Percentiles rank a stretch among this genome's conserved stretches.
Conservation (phyloP, 2,797 vertebrate genomes). For the Smutsia gigantea region DNA sequence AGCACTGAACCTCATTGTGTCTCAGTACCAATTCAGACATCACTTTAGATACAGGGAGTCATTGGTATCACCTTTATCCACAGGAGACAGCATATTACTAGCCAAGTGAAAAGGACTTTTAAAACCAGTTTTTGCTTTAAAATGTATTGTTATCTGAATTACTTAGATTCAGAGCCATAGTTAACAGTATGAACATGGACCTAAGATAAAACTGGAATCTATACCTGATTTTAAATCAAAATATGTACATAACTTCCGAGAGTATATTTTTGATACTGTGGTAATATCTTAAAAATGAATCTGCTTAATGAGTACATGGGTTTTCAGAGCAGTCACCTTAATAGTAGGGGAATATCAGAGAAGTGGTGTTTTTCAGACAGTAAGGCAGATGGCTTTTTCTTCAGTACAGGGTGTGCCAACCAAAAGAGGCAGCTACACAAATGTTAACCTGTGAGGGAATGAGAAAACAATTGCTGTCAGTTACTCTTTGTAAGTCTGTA, state of each 20-base stretch:
- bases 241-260: slow-evolving; percentile 7
- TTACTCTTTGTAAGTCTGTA: slow-evolving; percentile 19
- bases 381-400: slow-evolving; percentile 84
- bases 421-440: slow-evolving; percentile 79
- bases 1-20: not conserved
- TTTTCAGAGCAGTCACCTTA: slow-evolving; percentile 76
- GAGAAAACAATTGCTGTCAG: slow-evolving; percentile 44
- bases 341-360: slow-evolving; percentile 70
- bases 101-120: not conserved
- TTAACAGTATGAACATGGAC: not conserved
- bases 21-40: not conserved
- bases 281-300: slow-evolving; percentile 28
- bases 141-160: not conserved
- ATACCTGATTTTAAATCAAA: not conserved
- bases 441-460: slow-evolving; percentile 79
- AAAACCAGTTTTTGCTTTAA: not conserved
- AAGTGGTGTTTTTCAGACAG: slow-evolving; percentile 79
- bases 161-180: not conserved
- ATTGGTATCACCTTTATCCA: not conserved
- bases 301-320: not conserved
- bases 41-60: not conserved
- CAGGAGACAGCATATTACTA: not conserved
- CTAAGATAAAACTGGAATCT: slow-evolving; percentile 20
- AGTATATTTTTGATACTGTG: not conserved
- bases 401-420: slow-evolving; percentile 80